A percentile compares a stretch with the other conserved stretches of the same genome.
These are phyloP conservation scores for Apotomis betuletana DNA, from an alignment of 2,888 invertebrate genomes.

Conservation along the genomic window DNA sequence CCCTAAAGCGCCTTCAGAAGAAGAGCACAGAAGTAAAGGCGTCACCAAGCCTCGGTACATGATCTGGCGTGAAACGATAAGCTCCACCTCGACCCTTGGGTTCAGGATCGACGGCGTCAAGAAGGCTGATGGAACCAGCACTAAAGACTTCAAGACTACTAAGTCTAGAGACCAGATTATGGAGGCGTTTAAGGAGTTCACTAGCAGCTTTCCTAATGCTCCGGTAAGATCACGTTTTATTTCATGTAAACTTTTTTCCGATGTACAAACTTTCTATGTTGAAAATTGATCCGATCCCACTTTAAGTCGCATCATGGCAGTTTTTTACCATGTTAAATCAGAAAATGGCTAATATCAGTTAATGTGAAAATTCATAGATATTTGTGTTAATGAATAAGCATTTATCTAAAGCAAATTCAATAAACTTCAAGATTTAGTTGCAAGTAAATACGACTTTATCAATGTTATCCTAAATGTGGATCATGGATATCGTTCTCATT, in stretches of 20 bases:
- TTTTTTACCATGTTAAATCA: no score
- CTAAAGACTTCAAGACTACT: slow-evolving; percentile 97
- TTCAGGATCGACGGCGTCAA: slow-evolving; percentile 98
- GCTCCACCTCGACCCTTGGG: slow-evolving; percentile 97
- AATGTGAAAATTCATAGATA: no score
- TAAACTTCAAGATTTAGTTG: no score
- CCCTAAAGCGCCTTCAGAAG: slow-evolving; percentile 92
- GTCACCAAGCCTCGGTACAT: slow-evolving; percentile 97
- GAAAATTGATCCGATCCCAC: no score
- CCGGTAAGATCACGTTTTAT: slow-evolving; percentile 84
- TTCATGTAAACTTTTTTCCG: neutral
- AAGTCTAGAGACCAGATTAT: slow-evolving; percentile 92
- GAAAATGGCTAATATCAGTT: no score
- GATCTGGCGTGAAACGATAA: slow-evolving; percentile 98
- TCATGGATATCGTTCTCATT: no score
- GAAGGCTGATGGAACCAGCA: slow-evolving; percentile 94
- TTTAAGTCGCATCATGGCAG: no score
- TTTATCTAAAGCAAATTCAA: no score
- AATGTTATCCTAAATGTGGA: no score
- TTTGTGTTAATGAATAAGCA: no score
- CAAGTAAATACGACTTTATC: no score
- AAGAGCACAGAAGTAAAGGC: slow-evolving; percentile 94
- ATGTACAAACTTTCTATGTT: no score
- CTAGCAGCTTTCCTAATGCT: slow-evolving; percentile 89
- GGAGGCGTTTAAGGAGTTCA: slow-evolving; percentile 91